phyloP scores from a whole-genome alignment of 2,797 vertebrate genomes.

The Pangasius krempfi region DNA sequence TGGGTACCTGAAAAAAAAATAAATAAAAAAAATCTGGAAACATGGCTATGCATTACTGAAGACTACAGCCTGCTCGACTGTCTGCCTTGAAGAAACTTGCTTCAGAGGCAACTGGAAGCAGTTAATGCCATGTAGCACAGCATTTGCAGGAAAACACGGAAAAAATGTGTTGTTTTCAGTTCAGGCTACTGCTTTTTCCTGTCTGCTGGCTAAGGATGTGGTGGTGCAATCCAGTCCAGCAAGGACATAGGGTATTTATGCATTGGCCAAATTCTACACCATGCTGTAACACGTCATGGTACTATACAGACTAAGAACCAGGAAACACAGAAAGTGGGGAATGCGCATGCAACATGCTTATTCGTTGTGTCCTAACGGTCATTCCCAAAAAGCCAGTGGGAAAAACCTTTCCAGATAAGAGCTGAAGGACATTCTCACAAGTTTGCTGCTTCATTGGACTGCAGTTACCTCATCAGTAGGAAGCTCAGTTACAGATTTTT shows the following conservation, averaged over 20 bases:
- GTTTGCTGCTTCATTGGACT: slow-evolving; percentile 56
- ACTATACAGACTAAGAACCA: not conserved
- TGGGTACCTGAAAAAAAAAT: not conserved
- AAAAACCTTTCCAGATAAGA: slow-evolving; percentile 42
- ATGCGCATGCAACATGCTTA: not conserved
- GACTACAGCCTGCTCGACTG: not conserved
- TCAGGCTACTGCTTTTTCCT: slow-evolving; percentile 59
- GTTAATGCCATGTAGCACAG: slow-evolving; percentile 61
- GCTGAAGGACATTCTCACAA: slow-evolving; percentile 62
- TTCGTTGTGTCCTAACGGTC: slow-evolving; percentile 63
- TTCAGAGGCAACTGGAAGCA: not conserved
- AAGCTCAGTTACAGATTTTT: slow-evolving; percentile 46
- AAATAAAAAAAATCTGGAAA: not conserved
- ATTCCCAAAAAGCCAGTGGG: slow-evolving; percentile 56
- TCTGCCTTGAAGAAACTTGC: not conserved
- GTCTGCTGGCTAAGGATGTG: slow-evolving; percentile 57
- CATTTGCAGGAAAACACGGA: slow-evolving; percentile 32
- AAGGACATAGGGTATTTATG: slow-evolving; percentile 46
- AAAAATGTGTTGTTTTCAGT: slow-evolving; percentile 52
- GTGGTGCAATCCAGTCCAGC: slow-evolving; percentile 42
- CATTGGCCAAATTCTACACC: slow-evolving; percentile 65
- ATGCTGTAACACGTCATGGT: slow-evolving; percentile 63
- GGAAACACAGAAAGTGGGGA: not conserved
- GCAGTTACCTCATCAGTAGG: slow-evolving; percentile 55
- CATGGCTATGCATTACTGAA: not conserved